phyloP scores from a whole-genome alignment of 2,113 vertebrate genomes.

The Sceloporus tristichus region DNA sequence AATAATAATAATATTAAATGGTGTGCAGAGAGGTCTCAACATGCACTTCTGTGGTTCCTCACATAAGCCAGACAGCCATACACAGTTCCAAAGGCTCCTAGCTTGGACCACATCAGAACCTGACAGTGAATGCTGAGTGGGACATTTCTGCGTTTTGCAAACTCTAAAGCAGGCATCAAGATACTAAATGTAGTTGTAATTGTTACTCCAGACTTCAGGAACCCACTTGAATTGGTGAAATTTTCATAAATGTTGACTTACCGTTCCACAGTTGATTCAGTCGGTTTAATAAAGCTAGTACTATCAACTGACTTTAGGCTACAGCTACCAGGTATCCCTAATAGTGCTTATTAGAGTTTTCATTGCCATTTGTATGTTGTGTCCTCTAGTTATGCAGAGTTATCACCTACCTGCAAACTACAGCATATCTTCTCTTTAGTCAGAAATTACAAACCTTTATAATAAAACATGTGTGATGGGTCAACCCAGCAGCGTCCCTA shows the following conservation, averaged over 20 bases:
- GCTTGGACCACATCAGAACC: background rate
- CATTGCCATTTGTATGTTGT: background rate
- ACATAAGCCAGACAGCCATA: background rate
- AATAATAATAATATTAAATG: background rate
- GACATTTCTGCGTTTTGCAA: background rate
- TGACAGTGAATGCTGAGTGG: background rate
- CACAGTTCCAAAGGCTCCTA: background rate
- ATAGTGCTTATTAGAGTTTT: background rate
- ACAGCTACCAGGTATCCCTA: background rate
- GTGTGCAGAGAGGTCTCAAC: background rate
- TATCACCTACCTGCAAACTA: background rate
- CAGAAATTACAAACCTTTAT: background rate
- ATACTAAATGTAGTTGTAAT: too few relatives aligned
- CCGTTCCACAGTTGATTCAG: too few relatives aligned
- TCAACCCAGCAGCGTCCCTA: too few relatives aligned
- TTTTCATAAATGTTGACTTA: too few relatives aligned
- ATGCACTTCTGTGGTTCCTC: too few relatives aligned
- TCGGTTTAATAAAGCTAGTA: too few relatives aligned
- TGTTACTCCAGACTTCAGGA: too few relatives aligned
- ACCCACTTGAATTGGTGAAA: too few relatives aligned
- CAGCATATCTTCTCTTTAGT: background rate
- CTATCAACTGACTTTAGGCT: too few relatives aligned
- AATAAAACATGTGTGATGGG: background rate
- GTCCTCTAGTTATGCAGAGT: background rate
- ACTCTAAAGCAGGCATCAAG: constrained; percentile 10